Percentiles rank a stretch among this genome's conserved stretches.
Evolutionary conservation across 2,797 vertebrate species (phyloP).

Genomic region (Lepilemur ruficaudatus): DNA sequence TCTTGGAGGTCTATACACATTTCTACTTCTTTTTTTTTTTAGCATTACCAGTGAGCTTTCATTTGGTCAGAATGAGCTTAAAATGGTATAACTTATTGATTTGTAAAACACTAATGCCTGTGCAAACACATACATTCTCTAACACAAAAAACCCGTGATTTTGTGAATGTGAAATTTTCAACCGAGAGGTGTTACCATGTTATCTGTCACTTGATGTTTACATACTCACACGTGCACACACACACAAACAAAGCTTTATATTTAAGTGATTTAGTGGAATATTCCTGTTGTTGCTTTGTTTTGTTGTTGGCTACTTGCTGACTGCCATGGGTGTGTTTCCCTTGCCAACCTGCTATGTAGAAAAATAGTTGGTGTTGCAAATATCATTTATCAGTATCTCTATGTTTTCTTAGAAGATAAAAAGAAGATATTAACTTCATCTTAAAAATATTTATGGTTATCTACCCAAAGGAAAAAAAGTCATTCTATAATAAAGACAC

Average conservation of each 20-base stretch:
- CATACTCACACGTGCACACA: not conserved
- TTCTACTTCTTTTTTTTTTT: not conserved
- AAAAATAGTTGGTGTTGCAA: not conserved
- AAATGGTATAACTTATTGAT: not conserved
- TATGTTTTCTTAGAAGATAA: not conserved
- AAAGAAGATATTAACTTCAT: not conserved
- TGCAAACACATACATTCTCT: not conserved
- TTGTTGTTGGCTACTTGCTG: not conserved
- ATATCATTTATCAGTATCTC: not conserved
- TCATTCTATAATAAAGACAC: no score
- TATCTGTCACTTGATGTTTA: not conserved
- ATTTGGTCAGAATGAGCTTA: not conserved
- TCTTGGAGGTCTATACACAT: no score
- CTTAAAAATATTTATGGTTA: not conserved
- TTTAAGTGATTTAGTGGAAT: not conserved
- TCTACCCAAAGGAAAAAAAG: no score
- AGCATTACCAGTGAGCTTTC: not conserved
- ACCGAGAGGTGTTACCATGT: not conserved
- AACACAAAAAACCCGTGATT: not conserved
- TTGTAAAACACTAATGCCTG: not conserved
- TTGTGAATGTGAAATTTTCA: not conserved
- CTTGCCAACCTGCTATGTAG: not conserved
- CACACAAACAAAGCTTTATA: not conserved
- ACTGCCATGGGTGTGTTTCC: not conserved
- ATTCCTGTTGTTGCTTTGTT: not conserved